phyloP scores from a whole-genome alignment of 2,113 vertebrate genomes.

The Pimephales promelas region DNA sequence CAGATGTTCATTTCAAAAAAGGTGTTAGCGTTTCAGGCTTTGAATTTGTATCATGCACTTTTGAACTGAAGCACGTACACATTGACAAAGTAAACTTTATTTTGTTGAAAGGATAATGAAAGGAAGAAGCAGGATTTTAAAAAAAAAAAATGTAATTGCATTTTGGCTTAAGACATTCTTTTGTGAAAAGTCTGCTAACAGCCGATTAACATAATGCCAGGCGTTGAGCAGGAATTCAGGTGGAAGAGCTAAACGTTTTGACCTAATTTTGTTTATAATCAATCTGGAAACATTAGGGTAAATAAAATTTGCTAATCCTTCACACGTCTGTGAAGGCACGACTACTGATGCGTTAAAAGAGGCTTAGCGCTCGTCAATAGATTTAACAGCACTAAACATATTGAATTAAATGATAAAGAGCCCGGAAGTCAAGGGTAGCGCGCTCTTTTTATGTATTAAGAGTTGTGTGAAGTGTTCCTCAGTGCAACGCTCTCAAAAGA shows the following conservation, averaged over 20 bases:
- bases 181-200: constrained; percentile 11
- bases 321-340: constrained; percentile 30
- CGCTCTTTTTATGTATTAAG: constrained; percentile 34
- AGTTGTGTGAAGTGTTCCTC: constrained; percentile 36
- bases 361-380: constrained; percentile 48
- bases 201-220: constrained; percentile 34
- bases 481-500: constrained; percentile 33
- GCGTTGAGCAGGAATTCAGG: neutral
- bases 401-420: constrained; percentile 42
- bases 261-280: constrained; percentile 50
- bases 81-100: constrained; percentile 14
- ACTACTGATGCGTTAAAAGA: constrained; percentile 40
- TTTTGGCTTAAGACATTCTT: constrained; percentile 19
- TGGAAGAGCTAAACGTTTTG: constrained; percentile 39
- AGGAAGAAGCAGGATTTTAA: constrained; percentile 2
- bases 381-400: constrained; percentile 54
- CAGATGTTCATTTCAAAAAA: neutral
- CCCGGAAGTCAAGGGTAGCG: constrained; percentile 33
- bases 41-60: constrained; percentile 3
- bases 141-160: constrained; percentile 33
- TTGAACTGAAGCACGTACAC: neutral
- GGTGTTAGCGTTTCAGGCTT: neutral
- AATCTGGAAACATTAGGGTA: constrained; percentile 48
- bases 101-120: constrained; percentile 16
- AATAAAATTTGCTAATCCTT: constrained; percentile 46